Conservation (phyloP, 1,140 invertebrate species). For the Diabrotica virgifera region DNA sequence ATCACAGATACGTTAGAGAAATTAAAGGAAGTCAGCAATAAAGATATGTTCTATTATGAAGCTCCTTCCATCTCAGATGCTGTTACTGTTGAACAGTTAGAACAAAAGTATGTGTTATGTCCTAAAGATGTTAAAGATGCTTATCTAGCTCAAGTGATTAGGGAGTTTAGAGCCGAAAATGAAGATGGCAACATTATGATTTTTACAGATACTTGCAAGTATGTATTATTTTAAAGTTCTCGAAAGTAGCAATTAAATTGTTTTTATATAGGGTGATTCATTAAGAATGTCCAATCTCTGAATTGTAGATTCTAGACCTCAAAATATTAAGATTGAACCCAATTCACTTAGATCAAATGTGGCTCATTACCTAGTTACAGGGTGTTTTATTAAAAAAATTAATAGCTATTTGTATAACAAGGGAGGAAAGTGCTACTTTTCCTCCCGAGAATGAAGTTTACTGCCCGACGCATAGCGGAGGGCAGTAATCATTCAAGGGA, state of each 20-base stretch:
- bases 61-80: conserved; percentile 60
- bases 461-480: too few relatives aligned
- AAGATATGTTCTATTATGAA: conserved; percentile 63
- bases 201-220: conserved; percentile 95
- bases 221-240: conserved; percentile 38
- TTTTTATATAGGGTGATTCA: too few relatives aligned
- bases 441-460: too few relatives aligned
- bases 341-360: too few relatives aligned
- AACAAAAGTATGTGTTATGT: conserved; percentile 88
- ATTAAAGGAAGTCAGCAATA: conserved; percentile 62
- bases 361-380: too few relatives aligned
- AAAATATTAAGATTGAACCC: too few relatives aligned
- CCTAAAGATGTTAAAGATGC: conserved; percentile 89
- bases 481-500: too few relatives aligned
- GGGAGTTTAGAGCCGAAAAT: conserved; percentile 70
- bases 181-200: conserved; percentile 83
- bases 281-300: too few relatives aligned
- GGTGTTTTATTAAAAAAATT: too few relatives aligned
- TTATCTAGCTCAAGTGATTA: conserved; percentile 85
- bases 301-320: too few relatives aligned
- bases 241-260: neutral
- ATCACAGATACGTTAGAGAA: conserved; percentile 83
- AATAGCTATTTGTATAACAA: too few relatives aligned
- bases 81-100: conserved; percentile 81
- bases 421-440: too few relatives aligned